These are phyloP conservation scores for Eupsilia transversa DNA, from an alignment of 2,888 invertebrate species.

Conservation along the genomic window DNA sequence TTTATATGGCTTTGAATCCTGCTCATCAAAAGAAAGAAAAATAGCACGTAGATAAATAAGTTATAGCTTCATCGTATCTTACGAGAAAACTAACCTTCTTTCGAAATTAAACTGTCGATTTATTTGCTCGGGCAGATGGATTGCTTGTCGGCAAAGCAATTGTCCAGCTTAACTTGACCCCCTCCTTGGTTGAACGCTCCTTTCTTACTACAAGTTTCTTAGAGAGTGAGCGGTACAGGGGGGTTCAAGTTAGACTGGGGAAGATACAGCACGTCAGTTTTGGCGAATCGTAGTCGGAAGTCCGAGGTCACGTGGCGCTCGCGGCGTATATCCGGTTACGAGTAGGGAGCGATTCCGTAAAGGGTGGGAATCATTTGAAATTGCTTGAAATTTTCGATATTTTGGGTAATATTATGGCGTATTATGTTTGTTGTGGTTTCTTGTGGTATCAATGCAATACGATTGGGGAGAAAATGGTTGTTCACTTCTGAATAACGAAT, in stretches of 20 bases:
- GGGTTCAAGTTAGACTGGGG: slow-evolving; percentile 64
- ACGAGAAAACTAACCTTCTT: slow-evolving; percentile 64
- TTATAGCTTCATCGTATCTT: slow-evolving; percentile 51
- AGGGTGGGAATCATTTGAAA: slow-evolving; percentile 64
- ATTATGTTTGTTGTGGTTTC: slow-evolving; percentile 39
- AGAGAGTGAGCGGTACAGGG: slow-evolving; percentile 3
- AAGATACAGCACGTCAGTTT: slow-evolving; percentile 77
- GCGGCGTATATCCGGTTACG: slow-evolving; percentile 79
- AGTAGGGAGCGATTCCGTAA: slow-evolving; percentile 68
- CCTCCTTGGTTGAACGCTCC: slow-evolving; percentile 21
- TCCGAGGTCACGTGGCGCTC: slow-evolving; percentile 81
- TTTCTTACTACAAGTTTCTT: slow-evolving; percentile 13
- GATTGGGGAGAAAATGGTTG: background rate
- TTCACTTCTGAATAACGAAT: background rate
- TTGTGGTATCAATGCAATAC: slow-evolving; percentile 1
- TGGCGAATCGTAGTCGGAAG: slow-evolving; percentile 78
- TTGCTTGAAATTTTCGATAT: slow-evolving; percentile 57
- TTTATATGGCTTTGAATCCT: slow-evolving; percentile 14
- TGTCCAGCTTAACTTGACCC: slow-evolving; percentile 68
- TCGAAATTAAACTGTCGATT: slow-evolving; percentile 82
- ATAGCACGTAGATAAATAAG: slow-evolving; percentile 45
- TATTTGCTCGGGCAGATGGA: slow-evolving; percentile 82
- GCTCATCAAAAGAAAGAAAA: slow-evolving; percentile 30
- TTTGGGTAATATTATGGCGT: slow-evolving; percentile 48
- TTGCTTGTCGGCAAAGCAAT: slow-evolving; percentile 75